Evolutionary conservation across 2,113 vertebrate genomes (phyloP).

Genomic region (Dasyornis broadbenti): DNA sequence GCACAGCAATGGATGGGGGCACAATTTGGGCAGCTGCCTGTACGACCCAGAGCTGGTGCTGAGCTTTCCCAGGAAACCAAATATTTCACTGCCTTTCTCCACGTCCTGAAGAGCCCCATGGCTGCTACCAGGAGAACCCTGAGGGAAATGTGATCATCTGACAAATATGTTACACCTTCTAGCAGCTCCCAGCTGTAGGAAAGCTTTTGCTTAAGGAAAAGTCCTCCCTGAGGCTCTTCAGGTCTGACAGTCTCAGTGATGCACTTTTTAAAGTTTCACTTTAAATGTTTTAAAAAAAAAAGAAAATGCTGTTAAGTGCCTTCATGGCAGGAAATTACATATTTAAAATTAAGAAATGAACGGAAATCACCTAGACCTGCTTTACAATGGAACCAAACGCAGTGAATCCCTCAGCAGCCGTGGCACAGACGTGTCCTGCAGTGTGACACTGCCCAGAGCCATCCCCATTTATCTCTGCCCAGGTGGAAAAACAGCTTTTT

Average conservation of each 20-base stretch:
- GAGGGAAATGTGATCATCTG: background rate
- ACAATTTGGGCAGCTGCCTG: background rate
- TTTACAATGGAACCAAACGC: background rate
- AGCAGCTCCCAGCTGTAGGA: background rate
- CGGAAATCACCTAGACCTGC: background rate
- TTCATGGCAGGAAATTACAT: background rate
- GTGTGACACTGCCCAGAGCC: background rate
- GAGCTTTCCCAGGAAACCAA: background rate
- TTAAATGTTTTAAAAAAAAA: background rate
- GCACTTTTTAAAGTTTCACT: background rate
- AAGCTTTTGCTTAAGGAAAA: background rate
- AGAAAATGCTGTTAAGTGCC: background rate
- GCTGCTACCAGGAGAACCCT: background rate
- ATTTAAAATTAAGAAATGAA: background rate
- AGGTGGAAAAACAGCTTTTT: background rate
- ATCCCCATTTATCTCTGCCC: background rate
- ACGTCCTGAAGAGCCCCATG: background rate
- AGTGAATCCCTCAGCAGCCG: background rate
- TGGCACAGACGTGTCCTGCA: background rate
- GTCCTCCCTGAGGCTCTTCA: background rate
- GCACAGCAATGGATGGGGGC: accelerated
- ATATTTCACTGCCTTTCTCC: background rate
- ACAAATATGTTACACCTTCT: background rate
- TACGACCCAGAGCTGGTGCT: background rate
- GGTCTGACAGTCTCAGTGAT: background rate